These are phyloP conservation scores for Lysandra coridon DNA, from an alignment of 2,888 invertebrate genomes.

Conservation along the genomic window DNA sequence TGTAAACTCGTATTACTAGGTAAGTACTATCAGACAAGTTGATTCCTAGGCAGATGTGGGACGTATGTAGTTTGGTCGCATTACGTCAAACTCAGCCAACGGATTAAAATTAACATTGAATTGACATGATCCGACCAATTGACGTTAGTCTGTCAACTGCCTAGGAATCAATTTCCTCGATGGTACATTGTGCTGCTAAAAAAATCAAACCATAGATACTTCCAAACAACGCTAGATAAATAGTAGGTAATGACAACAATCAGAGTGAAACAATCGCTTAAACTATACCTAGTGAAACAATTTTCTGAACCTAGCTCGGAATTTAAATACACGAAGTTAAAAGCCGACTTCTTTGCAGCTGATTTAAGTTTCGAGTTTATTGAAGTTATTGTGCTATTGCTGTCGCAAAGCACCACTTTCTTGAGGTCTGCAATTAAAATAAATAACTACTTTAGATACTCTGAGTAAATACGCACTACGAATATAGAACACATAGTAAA, in stretches of 20 bases:
- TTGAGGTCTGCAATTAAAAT: conserved; percentile 27
- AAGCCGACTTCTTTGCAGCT: neutral
- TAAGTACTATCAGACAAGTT: too few species aligned
- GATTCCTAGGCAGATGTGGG: too few species aligned
- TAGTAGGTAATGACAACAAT: neutral
- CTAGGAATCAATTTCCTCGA: too few species aligned
- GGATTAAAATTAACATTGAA: too few species aligned
- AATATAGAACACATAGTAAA: neutral
- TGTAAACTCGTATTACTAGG: too few species aligned
- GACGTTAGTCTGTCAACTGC: too few species aligned
- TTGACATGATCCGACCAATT: too few species aligned
- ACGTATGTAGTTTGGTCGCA: too few species aligned
- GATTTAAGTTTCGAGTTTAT: conserved; percentile 8
- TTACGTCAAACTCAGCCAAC: too few species aligned
- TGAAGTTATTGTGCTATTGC: conserved; percentile 1
- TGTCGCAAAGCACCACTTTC: neutral
- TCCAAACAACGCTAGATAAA: neutral
- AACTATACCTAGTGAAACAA: neutral
- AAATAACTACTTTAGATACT: neutral
- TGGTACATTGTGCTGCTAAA: too few species aligned
- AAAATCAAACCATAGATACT: neutral
- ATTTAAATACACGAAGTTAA: neutral
- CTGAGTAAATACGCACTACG: neutral
- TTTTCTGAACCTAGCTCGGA: neutral
- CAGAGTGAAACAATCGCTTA: neutral